phyloP scores from a whole-genome alignment of 2,113 vertebrate genomes.

The chimpanzee (Pan troglodytes) region NHGRI_mPanTro3-v2.1_pri NC_072403.2:20149001-20149500 shows the following conservation, averaged over 20 bases:
- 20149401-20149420: not conserved
- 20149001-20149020: not conserved
- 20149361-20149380: not conserved
- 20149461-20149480: too few species aligned
- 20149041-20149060: too few species aligned
- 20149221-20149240: not conserved
- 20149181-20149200: not conserved
- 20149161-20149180: conserved; percentile 3
- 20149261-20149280: not conserved
- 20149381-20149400: not conserved
- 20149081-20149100: not conserved
- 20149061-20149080: not conserved
- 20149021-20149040: not conserved
- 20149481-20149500: too few species aligned
- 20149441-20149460: too few species aligned
- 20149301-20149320: not conserved
- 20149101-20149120: not conserved
- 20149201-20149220: not conserved
- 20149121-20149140: not conserved
- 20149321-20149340: not conserved
- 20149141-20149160: not conserved
- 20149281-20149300: not conserved
- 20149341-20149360: not conserved
- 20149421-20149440: too few species aligned
- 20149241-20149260: not conserved